Base-by-base conservation (phyloP, 2,888 invertebrate genomes). In the Drosophila mimica region DNA sequence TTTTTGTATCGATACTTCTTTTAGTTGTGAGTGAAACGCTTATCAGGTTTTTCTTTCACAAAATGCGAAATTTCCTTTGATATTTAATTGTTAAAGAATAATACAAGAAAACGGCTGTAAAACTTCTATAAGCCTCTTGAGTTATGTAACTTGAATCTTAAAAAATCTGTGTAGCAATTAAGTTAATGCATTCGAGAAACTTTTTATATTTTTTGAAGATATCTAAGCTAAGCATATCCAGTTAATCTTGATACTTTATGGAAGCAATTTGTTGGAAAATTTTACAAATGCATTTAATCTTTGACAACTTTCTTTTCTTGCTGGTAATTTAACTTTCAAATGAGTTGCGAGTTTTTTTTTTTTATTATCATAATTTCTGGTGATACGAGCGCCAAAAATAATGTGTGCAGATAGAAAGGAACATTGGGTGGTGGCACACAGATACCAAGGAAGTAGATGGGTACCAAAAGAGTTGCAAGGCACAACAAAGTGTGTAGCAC, bases 271-370 rank as follows among this genome's bases (percentile, higher is more conserved):
- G 25, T 25, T 31, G 52, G 15, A 34, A 34, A 15, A 30, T 53
- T 43, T 43, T 15, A 3, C 53, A 54, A 59, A 56, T 68, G 70
- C 70, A 69, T 68, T 72, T 49, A 48, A 60, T 70, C 51, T 58
- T 64, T 63, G 59, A 43, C 25, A 72, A 73, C 40, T 49, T 65
- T 75, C 57, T 56, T 40, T 36, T n/a, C 30, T 43, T 49, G 40
- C 38, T 59, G 52, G 59, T 40, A 71, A 70, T 72, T 77, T 77
- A 60, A 66, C 67, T 74, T 77, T 62, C 77, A 81, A 83, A 80
- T 83, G 77, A 80, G 77, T 76, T 76, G 31, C 62, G 25, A 54
- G 43, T 64, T 69, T 62, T 49, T 28, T 53, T 30, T 36, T 74
- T 58, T 62, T 69, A 76, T 79, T 65, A 71, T 71, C 67, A 60